phyloP scores from a whole-genome alignment of 2,113 vertebrate species.

The Microcebus tavaratra region DNA sequence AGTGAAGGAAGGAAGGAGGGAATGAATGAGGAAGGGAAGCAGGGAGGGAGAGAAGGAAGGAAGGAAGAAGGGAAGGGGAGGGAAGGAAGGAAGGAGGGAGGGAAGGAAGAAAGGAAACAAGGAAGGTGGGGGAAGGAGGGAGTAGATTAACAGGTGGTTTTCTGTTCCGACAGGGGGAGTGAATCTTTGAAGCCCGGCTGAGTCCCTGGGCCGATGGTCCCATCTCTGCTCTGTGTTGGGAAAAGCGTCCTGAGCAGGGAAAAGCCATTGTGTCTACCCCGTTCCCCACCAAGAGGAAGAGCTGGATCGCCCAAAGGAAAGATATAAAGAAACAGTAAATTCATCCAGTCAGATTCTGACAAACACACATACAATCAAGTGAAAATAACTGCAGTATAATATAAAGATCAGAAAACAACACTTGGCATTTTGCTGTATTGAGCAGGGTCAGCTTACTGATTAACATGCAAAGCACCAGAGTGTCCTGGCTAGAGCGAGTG shows the following conservation, averaged over 20 bases:
- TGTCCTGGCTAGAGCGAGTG: accelerated
- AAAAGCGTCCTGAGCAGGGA: background rate
- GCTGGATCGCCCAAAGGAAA: background rate
- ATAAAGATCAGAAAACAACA: background rate
- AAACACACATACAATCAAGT: background rate
- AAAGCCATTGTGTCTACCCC: background rate
- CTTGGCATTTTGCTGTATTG: background rate
- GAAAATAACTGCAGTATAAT: background rate
- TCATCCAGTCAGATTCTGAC: background rate
- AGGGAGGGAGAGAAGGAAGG: no score
- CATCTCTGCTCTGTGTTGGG: background rate
- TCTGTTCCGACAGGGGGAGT: accelerated
- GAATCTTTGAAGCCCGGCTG: no score
- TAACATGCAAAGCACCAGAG: background rate
- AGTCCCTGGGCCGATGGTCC: no score
- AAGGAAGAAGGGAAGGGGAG: background rate
- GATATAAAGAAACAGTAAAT: background rate
- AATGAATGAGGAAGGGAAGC: accelerated
- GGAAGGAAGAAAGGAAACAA: accelerated
- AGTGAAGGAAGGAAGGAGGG: accelerated
- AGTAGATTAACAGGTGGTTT: background rate
- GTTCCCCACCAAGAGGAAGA: background rate
- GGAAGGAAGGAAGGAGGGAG: background rate
- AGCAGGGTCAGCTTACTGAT: background rate
- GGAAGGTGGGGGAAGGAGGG: accelerated